Percentiles rank a stretch among this genome's conserved stretches.
These are phyloP conservation scores for Perodicticus potto DNA, from an alignment of 2,797 vertebrate genomes.

Conservation along the genomic window DNA sequence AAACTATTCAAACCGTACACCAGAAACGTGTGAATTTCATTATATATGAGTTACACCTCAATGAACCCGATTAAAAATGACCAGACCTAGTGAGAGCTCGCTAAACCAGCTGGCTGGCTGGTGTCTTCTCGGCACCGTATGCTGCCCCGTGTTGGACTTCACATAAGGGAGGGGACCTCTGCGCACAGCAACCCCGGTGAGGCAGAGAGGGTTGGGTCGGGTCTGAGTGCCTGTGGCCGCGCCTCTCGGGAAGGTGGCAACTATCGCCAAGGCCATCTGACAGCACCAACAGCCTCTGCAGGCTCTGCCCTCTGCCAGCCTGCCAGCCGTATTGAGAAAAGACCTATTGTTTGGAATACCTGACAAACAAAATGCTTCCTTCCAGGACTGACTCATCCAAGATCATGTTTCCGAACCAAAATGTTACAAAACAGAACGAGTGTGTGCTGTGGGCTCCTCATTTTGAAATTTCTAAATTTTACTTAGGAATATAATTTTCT, in stretches of 20 bases:
- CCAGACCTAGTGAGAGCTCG: background rate
- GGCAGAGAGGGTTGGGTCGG: fast-evolving
- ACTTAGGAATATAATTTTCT: background rate
- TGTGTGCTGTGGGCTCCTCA: fast-evolving
- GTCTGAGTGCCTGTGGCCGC: fast-evolving
- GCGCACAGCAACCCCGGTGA: fast-evolving
- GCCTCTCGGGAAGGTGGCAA: background rate
- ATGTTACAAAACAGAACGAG: background rate
- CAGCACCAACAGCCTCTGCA: background rate
- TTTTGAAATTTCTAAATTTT: background rate
- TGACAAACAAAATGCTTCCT: background rate
- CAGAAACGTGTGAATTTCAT: background rate
- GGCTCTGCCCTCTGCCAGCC: background rate
- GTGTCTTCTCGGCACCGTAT: fast-evolving
- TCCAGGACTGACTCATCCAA: background rate
- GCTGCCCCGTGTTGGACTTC: background rate
- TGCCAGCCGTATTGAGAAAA: background rate
- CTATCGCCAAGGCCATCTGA: background rate
- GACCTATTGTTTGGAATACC: background rate
- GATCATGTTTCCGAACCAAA: background rate
- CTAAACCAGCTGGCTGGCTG: fast-evolving
- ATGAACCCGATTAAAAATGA: too few species aligned
- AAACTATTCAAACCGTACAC: background rate
- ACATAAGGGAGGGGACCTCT: fast-evolving
- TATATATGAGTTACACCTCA: background rate